Conservation (phyloP, 2,888 invertebrate species). For the Trichopoda pennipes region DNA sequence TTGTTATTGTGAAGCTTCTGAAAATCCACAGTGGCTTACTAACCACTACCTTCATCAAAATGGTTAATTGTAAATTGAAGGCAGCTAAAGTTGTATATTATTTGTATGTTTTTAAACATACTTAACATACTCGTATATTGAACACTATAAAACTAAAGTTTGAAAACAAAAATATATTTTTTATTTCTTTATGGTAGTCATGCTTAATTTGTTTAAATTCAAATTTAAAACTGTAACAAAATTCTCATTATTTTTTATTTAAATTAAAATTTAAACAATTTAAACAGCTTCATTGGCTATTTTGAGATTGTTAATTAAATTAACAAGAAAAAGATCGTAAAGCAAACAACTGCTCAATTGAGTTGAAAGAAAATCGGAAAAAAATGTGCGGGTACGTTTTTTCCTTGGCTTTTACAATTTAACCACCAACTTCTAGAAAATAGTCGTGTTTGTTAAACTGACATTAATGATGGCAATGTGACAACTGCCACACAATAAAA, state of each 20-base stretch:
- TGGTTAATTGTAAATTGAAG: no score
- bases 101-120: no score
- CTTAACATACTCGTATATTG: no score
- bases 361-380: slow-evolving; percentile 5
- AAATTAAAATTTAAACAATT: neutral
- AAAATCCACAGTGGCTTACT: no score
- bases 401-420: slow-evolving; percentile 17
- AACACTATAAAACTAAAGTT: no score
- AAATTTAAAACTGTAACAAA: slow-evolving; percentile 9
- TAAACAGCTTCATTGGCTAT: slow-evolving; percentile 9
- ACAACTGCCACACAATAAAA: slow-evolving; percentile 64
- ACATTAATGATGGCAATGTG: slow-evolving; percentile 67
- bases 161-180: no score
- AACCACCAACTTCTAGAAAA: slow-evolving; percentile 43
- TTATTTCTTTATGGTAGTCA: neutral
- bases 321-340: slow-evolving; percentile 33
- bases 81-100: no score
- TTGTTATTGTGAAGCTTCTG: no score
- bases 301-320: slow-evolving; percentile 54
- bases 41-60: no score
- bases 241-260: neutral
- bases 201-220: neutral
- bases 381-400: slow-evolving; percentile 59
- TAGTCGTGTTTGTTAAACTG: slow-evolving; percentile 65
- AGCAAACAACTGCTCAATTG: neutral